Evolutionary conservation across 1,140 invertebrate species (phyloP).

Genomic region (Megathymus violae): DNA sequence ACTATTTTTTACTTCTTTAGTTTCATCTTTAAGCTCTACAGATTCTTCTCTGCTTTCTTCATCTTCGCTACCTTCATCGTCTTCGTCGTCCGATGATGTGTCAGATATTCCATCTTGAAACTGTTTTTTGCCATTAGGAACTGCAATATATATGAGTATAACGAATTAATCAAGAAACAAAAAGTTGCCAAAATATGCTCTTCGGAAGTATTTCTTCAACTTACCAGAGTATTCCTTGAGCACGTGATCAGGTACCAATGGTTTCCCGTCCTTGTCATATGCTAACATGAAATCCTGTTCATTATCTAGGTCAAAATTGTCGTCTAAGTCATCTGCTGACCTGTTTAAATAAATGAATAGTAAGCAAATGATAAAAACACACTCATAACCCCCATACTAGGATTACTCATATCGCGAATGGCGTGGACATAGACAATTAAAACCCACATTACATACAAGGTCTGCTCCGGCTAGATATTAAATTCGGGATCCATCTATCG

Average conservation of each 20-base stretch:
- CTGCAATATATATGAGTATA: slow-evolving; percentile 52
- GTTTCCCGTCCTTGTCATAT: slow-evolving; percentile 83
- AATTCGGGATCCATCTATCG: too few relatives aligned
- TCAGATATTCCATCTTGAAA: slow-evolving; percentile 74
- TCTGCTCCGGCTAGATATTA: too few relatives aligned
- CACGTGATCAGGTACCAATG: slow-evolving; percentile 69
- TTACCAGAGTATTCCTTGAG: slow-evolving; percentile 71
- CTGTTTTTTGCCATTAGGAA: slow-evolving; percentile 69
- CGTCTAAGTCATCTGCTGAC: slow-evolving; percentile 93
- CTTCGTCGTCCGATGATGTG: slow-evolving; percentile 60
- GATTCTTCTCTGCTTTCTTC: slow-evolving; percentile 39
- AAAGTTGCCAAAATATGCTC: too few relatives aligned
- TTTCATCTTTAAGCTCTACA: slow-evolving; percentile 52
- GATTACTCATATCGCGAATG: too few relatives aligned
- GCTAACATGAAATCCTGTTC: slow-evolving; percentile 82
- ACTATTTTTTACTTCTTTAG: slow-evolving; percentile 57
- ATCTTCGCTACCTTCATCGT: slow-evolving; percentile 53
- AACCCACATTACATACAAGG: too few relatives aligned
- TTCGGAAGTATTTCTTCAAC: slow-evolving; percentile 8
- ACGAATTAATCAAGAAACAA: too few relatives aligned
- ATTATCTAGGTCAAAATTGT: slow-evolving; percentile 85
- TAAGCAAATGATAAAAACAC: slow-evolving; percentile 1
- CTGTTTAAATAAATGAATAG: slow-evolving; percentile 51
- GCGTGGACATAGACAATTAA: too few relatives aligned
- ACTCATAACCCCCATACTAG: too few relatives aligned